Evolutionary conservation across 1,140 invertebrate species (phyloP), one percentile per base, ranked within the genome.

Genomic region (Heliconius melpomene): DNA sequence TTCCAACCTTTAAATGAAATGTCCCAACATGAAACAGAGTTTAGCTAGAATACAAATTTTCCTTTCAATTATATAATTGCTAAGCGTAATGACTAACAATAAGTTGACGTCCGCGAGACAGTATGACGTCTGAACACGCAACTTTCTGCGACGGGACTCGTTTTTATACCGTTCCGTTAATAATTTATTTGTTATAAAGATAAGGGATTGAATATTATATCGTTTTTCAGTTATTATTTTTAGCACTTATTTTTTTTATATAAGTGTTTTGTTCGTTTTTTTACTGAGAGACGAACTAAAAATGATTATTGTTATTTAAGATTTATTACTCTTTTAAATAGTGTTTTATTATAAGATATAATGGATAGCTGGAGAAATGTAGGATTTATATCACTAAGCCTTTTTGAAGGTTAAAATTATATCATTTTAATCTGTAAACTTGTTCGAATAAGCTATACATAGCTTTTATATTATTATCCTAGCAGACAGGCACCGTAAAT

Each of bases 21-120:
- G 38, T 9, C 57, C 32, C 6, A 76, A 70, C 57, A 71, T 32
- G 71, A 72, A 72, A 52, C 71, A 16, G 36, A 74, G 18, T 75
- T 74, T 66, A 71, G 52, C 23, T 72, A 76, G 23, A 80, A 75
- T 38, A 74, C 72, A 60, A 71, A 54, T 75, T 79, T 81, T 72
- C 57, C 74, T 60, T 75, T 40, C 74, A 79, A 79, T 82, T 74
- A 66, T 74, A 82, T 78, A 76, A 79, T 82, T 71, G 75, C 75
- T 36, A 54, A 50, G 72, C 57, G 76, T 73, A 78, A 75, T 78
- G 77, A 83, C 79, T 83, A 60, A 66, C 60, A 66, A 29, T 66
- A 66, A 81, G 77, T 80, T 79, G 82, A 74, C 79, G 75, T 73
- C 76, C 26, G 71, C 71, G 74, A 80, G 82, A 79, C 79, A 52